Conservation (phyloP, 2,888 invertebrate species). For the Campoplex nolae region DNA sequence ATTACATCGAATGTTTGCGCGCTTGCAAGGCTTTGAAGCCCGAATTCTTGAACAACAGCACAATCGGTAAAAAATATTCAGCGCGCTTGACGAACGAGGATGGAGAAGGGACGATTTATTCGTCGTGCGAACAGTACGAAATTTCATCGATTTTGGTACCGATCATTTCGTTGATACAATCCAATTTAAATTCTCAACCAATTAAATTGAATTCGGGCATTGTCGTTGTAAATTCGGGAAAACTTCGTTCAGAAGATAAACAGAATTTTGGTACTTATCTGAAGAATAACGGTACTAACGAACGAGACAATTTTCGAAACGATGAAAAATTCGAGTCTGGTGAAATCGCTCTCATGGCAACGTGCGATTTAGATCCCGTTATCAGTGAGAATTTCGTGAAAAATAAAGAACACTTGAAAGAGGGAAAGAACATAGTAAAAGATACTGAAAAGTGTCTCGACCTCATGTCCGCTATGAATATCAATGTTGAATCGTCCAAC, state of each 20-base stretch:
- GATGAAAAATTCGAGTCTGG: constrained; percentile 12
- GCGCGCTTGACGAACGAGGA: constrained; percentile 72
- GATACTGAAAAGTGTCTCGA: constrained; percentile 25
- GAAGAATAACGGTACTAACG: constrained; percentile 76
- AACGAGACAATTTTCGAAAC: constrained; percentile 18
- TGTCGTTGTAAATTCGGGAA: constrained; percentile 80
- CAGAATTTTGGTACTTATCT: constrained; percentile 79
- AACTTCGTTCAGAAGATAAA: constrained; percentile 72
- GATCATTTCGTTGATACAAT: constrained; percentile 75
- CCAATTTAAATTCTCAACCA: constrained; percentile 72
- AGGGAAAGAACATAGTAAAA: constrained; percentile 4
- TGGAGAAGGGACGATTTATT: constrained; percentile 62
- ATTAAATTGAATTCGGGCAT: constrained; percentile 81
- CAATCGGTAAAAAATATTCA: constrained; percentile 17
- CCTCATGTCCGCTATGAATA: constrained; percentile 38
- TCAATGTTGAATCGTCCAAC: constrained; percentile 9
- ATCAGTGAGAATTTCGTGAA: constrained; percentile 61
- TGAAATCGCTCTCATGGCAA: constrained; percentile 2
- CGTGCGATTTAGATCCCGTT: constrained; percentile 54
- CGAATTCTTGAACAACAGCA: constrained; percentile 85
- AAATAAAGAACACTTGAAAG: constrained; percentile 52
- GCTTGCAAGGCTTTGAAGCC: constrained; percentile 86
- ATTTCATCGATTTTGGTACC: constrained; percentile 72
- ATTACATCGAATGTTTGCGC: constrained; percentile 87
- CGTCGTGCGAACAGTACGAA: constrained; percentile 52